Percentiles rank a stretch among this genome's conserved stretches.
Evolutionary conservation across 2,113 vertebrate genomes (phyloP).

Genomic region (Furnarius figulus): DNA sequence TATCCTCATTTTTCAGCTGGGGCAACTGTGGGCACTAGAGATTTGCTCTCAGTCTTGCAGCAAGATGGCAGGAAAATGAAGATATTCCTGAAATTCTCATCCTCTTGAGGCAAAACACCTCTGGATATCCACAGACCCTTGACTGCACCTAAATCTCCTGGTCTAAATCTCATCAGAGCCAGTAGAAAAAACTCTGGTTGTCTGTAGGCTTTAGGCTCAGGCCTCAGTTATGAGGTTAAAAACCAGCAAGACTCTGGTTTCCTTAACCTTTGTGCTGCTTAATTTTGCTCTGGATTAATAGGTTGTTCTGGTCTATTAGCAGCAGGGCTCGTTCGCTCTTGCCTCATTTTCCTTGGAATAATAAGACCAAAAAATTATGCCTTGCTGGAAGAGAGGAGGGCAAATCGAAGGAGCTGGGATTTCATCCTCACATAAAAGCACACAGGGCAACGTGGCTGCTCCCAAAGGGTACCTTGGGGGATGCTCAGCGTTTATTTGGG

Average conservation of each 20-base stretch:
- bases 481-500: not conserved
- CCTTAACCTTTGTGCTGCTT: slow-evolving; percentile 30
- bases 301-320: slow-evolving; percentile 53
- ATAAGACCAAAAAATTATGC: slow-evolving; percentile 28
- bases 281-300: slow-evolving; percentile 53
- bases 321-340: slow-evolving; percentile 34
- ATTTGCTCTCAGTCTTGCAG: not conserved
- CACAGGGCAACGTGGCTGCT: accelerated
- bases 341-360: slow-evolving; percentile 60
- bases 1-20: not conserved
- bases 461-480: not conserved
- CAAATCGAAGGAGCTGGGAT: not conserved
- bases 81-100: not conserved
- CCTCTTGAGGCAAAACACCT: not conserved
- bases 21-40: not conserved
- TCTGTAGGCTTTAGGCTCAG: not conserved
- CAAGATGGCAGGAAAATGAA: not conserved
- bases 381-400: not conserved
- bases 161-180: not conserved
- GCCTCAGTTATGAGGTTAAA: not conserved
- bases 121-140: not conserved
- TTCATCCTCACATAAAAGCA: not conserved
- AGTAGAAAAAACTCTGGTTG: not conserved
- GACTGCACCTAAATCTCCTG: not conserved
- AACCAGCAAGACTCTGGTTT: not conserved